Conservation (phyloP, 2,888 invertebrate genomes). For the Leucophenga maculata region DNA sequence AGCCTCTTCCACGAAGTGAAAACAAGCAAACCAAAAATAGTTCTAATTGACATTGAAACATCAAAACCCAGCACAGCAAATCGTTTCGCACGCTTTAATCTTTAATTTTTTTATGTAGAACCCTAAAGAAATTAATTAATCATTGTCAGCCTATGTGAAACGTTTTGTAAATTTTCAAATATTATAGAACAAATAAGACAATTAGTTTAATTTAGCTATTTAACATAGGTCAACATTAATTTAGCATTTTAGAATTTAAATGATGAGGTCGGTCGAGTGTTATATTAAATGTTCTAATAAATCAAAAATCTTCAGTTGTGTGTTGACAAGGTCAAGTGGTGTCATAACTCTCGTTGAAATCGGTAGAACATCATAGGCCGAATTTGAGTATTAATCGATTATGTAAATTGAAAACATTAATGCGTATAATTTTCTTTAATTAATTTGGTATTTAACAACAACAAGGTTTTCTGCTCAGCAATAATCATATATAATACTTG, state of each 20-base stretch:
- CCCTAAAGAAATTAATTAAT: conserved; percentile 14
- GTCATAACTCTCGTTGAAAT: neutral
- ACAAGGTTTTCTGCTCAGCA: too few relatives aligned
- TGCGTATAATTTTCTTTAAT: too few relatives aligned
- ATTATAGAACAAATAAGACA: conserved; percentile 10
- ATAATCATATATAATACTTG: too few relatives aligned
- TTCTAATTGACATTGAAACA: conserved; percentile 9
- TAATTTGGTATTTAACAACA: too few relatives aligned
- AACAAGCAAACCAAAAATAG: neutral
- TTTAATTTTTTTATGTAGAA: neutral
- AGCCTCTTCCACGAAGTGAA: neutral
- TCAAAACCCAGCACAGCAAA: neutral
- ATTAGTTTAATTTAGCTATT: conserved; percentile 15
- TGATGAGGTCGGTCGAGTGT: neutral
- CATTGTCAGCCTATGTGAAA: conserved; percentile 1
- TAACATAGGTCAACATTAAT: neutral
- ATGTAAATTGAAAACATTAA: too few relatives aligned
- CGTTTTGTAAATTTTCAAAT: too few relatives aligned
- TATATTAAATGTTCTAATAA: neutral
- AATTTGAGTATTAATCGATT: too few relatives aligned
- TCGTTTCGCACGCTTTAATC: neutral
- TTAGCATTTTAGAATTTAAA: neutral
- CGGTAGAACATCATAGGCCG: too few relatives aligned
- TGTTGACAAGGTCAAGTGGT: conserved; percentile 9
- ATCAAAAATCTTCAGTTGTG: neutral